Conservation (phyloP, 2,888 invertebrate species). For the Allacma fusca region DNA sequence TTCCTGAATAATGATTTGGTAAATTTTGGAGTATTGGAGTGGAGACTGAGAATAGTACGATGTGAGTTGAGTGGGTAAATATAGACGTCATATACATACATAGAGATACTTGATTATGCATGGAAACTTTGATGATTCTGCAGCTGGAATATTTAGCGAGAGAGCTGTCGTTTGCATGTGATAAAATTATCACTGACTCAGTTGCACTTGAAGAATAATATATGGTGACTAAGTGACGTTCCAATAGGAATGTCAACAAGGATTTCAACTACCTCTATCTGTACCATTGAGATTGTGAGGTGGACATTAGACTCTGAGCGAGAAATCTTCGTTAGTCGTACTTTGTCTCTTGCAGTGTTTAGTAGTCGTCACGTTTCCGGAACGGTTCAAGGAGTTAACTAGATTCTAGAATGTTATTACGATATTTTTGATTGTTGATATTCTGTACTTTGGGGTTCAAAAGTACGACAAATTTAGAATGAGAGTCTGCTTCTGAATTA, state of each 20-base stretch:
- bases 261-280: constrained; percentile 8
- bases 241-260: constrained; percentile 26
- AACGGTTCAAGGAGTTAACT: neutral
- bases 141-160: constrained; percentile 11
- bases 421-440: neutral
- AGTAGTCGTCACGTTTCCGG: neutral
- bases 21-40: too few relatives aligned
- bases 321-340: neutral
- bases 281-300: neutral
- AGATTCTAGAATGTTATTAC: neutral
- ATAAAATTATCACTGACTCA: constrained; percentile 32
- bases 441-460: too few relatives aligned
- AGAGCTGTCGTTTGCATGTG: constrained; percentile 1
- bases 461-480: too few relatives aligned
- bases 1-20: too few relatives aligned
- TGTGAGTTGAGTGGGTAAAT: too few relatives aligned
- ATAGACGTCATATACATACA: too few relatives aligned
- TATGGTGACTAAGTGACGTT: constrained; percentile 9
- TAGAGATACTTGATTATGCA: too few relatives aligned
- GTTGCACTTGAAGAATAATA: neutral
- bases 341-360: neutral
- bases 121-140: neutral
- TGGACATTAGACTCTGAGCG: neutral
- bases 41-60: too few relatives aligned
- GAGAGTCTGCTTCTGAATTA: too few relatives aligned